Percentiles rank a stretch among this genome's conserved stretches.
Conservation (phyloP, 53 echinoderm and acorn worm species). For the Patiria pectinifera region DNA sequence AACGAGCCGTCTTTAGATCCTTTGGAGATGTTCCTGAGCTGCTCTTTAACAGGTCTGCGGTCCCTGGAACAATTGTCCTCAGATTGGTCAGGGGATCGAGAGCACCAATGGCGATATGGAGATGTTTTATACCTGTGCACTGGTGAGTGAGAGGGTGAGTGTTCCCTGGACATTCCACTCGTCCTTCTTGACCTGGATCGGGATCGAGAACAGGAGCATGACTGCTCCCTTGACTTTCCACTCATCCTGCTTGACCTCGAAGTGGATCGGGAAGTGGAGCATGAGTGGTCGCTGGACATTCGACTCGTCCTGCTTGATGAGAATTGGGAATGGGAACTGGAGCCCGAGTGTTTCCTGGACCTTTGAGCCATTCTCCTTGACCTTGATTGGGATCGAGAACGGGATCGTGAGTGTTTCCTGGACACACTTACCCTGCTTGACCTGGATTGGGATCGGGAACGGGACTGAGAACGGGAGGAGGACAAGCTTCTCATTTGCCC, state of each 20-base stretch:
- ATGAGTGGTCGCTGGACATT: too few relatives aligned
- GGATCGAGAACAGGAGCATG: constrained; percentile 14
- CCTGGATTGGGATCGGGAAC: background rate
- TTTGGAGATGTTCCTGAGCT: constrained; percentile 64
- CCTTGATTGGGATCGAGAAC: background rate
- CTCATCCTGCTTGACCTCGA: background rate
- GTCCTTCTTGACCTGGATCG: background rate
- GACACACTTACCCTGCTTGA: background rate
- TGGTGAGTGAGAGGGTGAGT: background rate
- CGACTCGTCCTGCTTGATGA: too few relatives aligned
- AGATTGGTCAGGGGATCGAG: constrained; percentile 8
- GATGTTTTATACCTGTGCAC: background rate
- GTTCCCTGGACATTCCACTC: too few relatives aligned
- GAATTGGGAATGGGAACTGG: too few relatives aligned
- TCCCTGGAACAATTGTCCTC: constrained; percentile 47
- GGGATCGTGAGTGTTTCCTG: too few relatives aligned
- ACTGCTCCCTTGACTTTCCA: background rate
- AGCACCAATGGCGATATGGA: constrained; percentile 2
- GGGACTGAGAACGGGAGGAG: constrained; percentile 8
- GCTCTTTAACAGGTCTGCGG: constrained; percentile 80
- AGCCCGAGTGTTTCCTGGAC: too few relatives aligned
- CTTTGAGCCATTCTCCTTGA: background rate
- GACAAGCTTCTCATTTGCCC: background rate
- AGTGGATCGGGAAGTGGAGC: too few relatives aligned
- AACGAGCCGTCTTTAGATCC: background rate